Conservation (phyloP, 2,113 vertebrate genomes). For the Phocoena phocoena region DNA sequence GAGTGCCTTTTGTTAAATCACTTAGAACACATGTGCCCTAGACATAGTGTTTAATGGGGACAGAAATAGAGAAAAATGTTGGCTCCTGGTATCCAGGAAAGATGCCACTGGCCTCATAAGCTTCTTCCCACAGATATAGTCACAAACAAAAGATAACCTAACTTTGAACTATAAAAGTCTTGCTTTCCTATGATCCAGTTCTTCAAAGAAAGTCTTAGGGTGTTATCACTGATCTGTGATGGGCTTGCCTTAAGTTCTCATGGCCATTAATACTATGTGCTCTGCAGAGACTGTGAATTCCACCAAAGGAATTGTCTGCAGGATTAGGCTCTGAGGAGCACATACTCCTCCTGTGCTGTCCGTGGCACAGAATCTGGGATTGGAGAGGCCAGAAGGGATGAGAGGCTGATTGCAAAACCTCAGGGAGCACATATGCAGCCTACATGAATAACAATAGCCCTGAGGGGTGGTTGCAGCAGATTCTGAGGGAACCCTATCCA, state of each 20-base stretch:
- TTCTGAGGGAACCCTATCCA: too few relatives aligned
- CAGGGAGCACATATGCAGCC: not conserved
- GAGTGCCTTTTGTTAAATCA: not conserved
- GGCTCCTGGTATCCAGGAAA: not conserved
- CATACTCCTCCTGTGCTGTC: not conserved
- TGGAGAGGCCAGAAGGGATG: not conserved
- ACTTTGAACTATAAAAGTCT: not conserved
- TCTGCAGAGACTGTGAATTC: not conserved
- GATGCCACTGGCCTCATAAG: not conserved
- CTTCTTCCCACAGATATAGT: not conserved
- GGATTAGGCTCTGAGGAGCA: not conserved
- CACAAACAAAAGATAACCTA: not conserved
- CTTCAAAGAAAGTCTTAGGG: not conserved
- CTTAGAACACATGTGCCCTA: not conserved
- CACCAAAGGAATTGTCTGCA: not conserved
- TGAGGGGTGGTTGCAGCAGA: not conserved
- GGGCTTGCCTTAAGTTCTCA: not conserved
- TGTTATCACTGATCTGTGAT: not conserved
- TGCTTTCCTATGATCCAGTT: not conserved
- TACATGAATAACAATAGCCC: not conserved
- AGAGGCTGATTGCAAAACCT: not conserved
- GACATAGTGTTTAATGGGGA: not conserved
- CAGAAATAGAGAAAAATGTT: not conserved
- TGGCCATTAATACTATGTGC: not conserved
- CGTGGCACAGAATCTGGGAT: not conserved